A percentile compares a stretch with the other conserved stretches of the same genome.
Evolutionary conservation across 2,888 invertebrate genomes (phyloP).

Genomic region (Stramonita haemastoma): DNA sequence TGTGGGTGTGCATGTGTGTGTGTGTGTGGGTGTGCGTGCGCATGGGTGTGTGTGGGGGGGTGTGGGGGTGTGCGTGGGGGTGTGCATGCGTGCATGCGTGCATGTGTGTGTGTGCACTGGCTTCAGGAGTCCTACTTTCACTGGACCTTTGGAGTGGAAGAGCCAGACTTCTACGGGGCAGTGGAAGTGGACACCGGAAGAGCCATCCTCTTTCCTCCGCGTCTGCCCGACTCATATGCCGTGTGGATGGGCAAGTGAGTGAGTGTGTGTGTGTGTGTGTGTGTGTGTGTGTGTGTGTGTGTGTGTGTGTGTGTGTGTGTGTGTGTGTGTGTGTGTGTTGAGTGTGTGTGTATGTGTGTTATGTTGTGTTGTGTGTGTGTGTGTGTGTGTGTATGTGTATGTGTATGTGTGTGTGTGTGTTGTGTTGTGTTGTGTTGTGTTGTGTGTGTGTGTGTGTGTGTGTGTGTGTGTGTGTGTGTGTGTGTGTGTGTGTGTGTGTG

Average conservation of each 20-base stretch:
- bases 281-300: neutral
- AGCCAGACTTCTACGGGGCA: constrained; percentile 93
- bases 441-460: no score
- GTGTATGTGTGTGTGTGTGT: no score
- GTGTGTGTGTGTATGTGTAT: no score
- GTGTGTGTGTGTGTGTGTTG: constrained; percentile 23
- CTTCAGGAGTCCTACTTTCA: constrained; percentile 95
- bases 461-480: no score
- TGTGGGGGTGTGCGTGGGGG: constrained; percentile 9
- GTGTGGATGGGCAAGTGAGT: constrained; percentile 92
- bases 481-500: no score
- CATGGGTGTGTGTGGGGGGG: no score
- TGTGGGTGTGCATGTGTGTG: neutral
- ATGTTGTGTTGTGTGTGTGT: no score
- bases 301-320: constrained; percentile 2
- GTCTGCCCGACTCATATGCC: constrained; percentile 89
- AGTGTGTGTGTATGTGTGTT: no score
- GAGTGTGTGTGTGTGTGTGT: neutral
- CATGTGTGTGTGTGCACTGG: constrained; percentile 18
- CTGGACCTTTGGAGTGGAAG: constrained; percentile 95
- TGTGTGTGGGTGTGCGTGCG: no score
- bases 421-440: no score
- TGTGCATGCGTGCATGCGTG: constrained; percentile 16
- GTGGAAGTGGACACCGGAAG: constrained; percentile 86
- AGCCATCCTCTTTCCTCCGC: constrained; percentile 90